phyloP scores from a whole-genome alignment of 2,113 vertebrate genomes.

The Gymnobelideus leadbeateri region DNA sequence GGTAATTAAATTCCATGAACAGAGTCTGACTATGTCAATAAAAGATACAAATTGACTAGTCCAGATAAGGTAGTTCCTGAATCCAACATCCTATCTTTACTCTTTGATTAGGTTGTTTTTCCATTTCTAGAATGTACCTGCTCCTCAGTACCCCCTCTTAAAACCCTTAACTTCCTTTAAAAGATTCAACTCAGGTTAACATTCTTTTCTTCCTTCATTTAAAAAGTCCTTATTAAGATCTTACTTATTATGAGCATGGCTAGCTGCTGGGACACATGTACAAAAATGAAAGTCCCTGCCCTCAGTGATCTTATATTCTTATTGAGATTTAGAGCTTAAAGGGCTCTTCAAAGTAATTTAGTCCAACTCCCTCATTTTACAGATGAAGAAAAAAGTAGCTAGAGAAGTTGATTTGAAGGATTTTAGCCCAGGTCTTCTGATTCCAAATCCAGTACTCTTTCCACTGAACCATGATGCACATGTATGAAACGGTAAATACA shows the following conservation, averaged over 20 bases:
- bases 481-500: too few relatives aligned
- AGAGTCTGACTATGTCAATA: not conserved
- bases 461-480: not conserved
- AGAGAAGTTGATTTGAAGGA: not conserved
- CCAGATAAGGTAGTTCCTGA: not conserved
- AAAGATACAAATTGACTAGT: not conserved
- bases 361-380: not conserved
- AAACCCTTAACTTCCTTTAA: not conserved
- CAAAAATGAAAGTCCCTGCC: not conserved
- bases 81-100: not conserved
- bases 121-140: not conserved
- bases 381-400: not conserved
- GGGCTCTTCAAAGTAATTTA: not conserved
- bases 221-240: not conserved
- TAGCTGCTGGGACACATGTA: not conserved
- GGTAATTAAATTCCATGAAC: not conserved
- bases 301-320: not conserved
- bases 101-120: not conserved
- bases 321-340: not conserved
- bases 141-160: not conserved
- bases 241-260: not conserved
- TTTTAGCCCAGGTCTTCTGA: not conserved
- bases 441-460: not conserved
- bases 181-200: not conserved
- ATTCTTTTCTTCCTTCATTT: not conserved